Evolutionary conservation across 2,888 invertebrate species (phyloP).

Genomic region (Adineta ricciae): DNA sequence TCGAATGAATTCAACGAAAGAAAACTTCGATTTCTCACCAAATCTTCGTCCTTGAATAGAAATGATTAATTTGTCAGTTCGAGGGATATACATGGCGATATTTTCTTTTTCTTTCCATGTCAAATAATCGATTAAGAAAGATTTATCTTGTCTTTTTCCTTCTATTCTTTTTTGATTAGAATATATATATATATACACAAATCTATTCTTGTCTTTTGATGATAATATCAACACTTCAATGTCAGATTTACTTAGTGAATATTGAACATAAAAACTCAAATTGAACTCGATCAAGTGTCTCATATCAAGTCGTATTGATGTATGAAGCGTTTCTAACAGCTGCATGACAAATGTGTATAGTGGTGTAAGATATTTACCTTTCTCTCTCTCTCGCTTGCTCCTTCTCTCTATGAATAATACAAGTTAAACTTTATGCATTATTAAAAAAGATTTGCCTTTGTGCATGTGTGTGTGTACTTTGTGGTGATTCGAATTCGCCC

Average conservation of each 20-base stretch:
- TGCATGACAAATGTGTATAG: not conserved
- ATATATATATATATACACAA: not conserved
- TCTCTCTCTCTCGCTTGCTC: not conserved
- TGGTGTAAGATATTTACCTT: not conserved
- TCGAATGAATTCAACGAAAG: not conserved
- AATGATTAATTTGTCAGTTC: not conserved
- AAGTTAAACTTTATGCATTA: conserved; percentile 15
- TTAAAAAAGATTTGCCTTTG: conserved; percentile 7
- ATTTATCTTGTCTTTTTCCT: not conserved
- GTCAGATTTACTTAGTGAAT: not conserved
- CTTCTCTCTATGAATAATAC: not conserved
- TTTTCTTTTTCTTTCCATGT: not conserved
- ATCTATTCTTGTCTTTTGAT: not conserved
- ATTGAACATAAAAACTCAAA: not conserved
- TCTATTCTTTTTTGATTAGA: not conserved
- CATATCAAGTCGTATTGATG: not conserved
- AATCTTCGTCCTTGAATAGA: not conserved
- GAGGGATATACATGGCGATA: not conserved
- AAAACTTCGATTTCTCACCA: not conserved
- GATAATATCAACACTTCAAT: not conserved
- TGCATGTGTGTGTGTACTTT: not conserved
- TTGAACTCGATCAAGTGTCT: not conserved
- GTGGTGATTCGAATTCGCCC: not conserved
- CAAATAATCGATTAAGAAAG: not conserved
- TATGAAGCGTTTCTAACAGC: not conserved